phyloP scores from a whole-genome alignment of 2,888 invertebrate species.

The Lathronympha strigana region DNA sequence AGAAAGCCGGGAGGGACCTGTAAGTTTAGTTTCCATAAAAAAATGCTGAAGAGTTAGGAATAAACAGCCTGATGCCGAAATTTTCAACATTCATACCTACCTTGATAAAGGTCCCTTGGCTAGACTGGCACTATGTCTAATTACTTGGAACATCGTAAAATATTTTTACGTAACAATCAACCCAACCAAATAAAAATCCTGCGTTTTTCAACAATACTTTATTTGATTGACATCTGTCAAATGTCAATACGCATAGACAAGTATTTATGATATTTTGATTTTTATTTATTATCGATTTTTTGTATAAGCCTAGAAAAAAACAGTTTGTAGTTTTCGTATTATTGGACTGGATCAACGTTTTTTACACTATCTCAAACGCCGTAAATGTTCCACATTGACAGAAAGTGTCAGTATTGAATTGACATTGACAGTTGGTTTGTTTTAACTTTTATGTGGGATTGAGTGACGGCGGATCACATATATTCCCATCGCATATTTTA shows the following conservation, averaged over 20 bases:
- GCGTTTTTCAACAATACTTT: slow-evolving; percentile 35
- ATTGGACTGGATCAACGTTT: background rate
- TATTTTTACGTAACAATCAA: slow-evolving; percentile 43
- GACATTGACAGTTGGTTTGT: slow-evolving; percentile 19
- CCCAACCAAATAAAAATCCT: slow-evolving; percentile 28
- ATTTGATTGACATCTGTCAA: background rate
- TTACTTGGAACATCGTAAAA: slow-evolving; percentile 63
- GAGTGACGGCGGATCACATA: background rate
- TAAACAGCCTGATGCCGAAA: background rate
- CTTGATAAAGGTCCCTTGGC: slow-evolving; percentile 61
- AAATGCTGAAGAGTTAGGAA: background rate
- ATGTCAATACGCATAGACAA: slow-evolving; percentile 26
- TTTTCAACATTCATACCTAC: slow-evolving; percentile 49
- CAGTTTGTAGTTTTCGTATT: background rate
- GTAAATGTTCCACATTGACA: slow-evolving; percentile 27
- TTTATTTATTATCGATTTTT: background rate
- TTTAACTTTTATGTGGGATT: background rate
- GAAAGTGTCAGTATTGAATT: slow-evolving; percentile 16
- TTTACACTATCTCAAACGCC: background rate
- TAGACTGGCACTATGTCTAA: slow-evolving; percentile 57
- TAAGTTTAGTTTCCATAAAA: background rate
- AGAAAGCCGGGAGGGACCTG: slow-evolving; percentile 69
- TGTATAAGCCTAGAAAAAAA: background rate
- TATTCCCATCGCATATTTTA: slow-evolving; percentile 18
- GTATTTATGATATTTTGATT: background rate